Base-by-base conservation (phyloP, 2,888 invertebrate genomes). In the Tinea pellionella region DNA sequence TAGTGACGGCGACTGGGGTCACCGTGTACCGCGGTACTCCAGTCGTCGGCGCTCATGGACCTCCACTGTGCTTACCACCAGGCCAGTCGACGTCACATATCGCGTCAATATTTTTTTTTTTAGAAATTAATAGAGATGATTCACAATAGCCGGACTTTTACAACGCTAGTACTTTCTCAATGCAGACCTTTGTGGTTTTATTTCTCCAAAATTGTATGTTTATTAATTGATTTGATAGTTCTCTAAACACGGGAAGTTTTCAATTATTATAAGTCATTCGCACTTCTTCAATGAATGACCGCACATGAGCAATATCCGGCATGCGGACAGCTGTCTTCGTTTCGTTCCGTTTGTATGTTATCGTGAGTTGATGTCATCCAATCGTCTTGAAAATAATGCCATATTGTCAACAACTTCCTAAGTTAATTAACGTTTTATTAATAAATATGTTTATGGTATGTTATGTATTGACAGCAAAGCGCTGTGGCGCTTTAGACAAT, bases 281-380 rank as follows among this genome's bases (percentile, higher is more conserved):
- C 79, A 75, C 77, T 76, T 65, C 65, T 67, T n/a, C 30, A 57
- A 70, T 73, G 69, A 64, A 69, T 24, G 24, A 24, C 66, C 66
- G 65, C 72, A 69, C 71, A 78, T 86, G 85, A 84, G 68, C 80
- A 82, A 85, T 72, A 82, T 86, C 86, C 86, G 83, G 77, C 67
- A 68, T 63, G 65, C 67, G 68, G 73, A 73, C 80, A 85, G 82
- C 85, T 80, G 79, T 73, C 69, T 62, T 37, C 61, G 61, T 69
- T 67, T 69, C 66, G 55, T 55, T 69, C 67, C 67, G 66, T 63
- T 47, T 37, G 37, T 37, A 12, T 37, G n/a, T 75, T 74, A 72
- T 73, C 70, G 64, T 66, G 64, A 66, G 70, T 70, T 77, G 69
- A 73, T 71, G 72, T 74, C 70, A 74, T 72, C 47, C 47, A 16